Conservation (phyloP, 2,797 vertebrate species). For the Heteromormyrus szaboi region DNA sequence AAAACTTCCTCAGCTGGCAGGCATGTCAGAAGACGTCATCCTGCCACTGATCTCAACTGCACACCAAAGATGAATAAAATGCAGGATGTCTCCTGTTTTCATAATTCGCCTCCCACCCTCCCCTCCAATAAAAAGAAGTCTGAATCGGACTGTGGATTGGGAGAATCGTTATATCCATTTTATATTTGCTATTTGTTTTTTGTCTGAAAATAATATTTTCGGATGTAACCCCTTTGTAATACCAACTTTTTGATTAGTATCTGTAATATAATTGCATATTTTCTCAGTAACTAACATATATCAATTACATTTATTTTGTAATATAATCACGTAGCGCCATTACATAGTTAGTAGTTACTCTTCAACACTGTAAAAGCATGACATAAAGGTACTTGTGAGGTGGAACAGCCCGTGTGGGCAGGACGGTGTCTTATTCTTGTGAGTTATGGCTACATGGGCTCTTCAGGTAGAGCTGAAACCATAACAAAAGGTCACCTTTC, state of each 20-base stretch:
- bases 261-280: neutral
- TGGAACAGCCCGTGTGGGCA: neutral
- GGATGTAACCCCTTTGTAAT: neutral
- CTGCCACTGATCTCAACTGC: neutral
- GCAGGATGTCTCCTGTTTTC: neutral
- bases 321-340: neutral
- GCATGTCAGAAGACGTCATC: neutral
- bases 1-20: neutral
- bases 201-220: neutral
- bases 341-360: neutral
- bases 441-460: neutral
- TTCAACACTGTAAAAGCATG: neutral
- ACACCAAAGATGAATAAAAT: neutral
- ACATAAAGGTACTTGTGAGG: neutral
- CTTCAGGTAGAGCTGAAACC: neutral
- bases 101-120: neutral
- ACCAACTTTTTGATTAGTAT: neutral
- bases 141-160: neutral
- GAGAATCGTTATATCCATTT: neutral
- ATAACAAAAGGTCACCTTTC: neutral
- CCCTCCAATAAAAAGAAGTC: neutral
- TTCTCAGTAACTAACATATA: neutral
- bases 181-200: neutral
- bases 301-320: neutral
- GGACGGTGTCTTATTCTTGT: neutral